These are phyloP conservation scores for Nemopilema nomurai DNA, from an alignment of 30 jellyfish, hydroid and myxozoan genomes.

Conservation along the genomic window DNA sequence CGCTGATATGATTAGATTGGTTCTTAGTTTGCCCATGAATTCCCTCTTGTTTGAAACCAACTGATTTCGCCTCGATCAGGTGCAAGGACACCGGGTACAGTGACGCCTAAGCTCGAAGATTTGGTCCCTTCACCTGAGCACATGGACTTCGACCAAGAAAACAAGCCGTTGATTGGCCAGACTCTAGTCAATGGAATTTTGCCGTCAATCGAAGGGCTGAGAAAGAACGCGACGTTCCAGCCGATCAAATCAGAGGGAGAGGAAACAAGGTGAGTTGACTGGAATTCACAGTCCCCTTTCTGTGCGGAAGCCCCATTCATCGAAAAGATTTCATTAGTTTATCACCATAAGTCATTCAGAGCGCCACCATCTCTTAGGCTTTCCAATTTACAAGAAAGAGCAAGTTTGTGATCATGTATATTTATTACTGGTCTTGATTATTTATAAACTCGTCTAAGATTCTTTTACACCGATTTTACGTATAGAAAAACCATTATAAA, in stretches of 20 bases:
- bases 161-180: slow-evolving; percentile 57
- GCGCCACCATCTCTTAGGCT: too few species aligned
- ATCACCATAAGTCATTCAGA: too few species aligned
- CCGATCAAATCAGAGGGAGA: slow-evolving; percentile 84
- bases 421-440: too few species aligned
- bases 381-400: too few species aligned
- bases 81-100: slow-evolving; percentile 71
- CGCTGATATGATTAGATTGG: too few species aligned
- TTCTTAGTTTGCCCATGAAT: not conserved
- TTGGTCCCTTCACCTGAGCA: slow-evolving; percentile 56
- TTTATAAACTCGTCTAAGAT: too few species aligned
- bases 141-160: slow-evolving; percentile 57
- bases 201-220: slow-evolving; percentile 55
- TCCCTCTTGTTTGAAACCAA: not conserved
- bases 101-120: slow-evolving; percentile 67
- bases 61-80: slow-evolving; percentile 14
- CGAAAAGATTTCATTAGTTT: too few species aligned
- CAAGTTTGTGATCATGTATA: too few species aligned
- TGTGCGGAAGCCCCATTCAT: too few species aligned
- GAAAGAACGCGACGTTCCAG: slow-evolving; percentile 49
- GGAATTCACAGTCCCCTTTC: too few species aligned
- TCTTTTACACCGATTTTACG: too few species aligned
- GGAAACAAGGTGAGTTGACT: slow-evolving; percentile 69
- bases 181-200: slow-evolving; percentile 61
- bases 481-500: too few species aligned